Conservation (phyloP, 2,888 invertebrate genomes). For the Andrena haemorrhoa region DNA sequence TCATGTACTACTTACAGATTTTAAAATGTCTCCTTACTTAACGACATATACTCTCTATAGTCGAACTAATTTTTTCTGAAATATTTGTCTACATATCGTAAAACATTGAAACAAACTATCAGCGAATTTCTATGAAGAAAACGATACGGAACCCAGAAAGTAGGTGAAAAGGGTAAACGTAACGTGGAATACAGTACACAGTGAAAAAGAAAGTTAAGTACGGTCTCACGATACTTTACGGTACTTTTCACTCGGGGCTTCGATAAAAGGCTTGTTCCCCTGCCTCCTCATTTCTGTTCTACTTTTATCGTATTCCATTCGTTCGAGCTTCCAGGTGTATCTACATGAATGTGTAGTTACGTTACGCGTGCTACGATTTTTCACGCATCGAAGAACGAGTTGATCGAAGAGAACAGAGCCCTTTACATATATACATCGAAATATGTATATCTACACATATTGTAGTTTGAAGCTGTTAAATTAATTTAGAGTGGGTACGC, state of each 20-base stretch:
- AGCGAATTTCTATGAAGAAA: background rate
- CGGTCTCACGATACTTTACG: constrained; percentile 63
- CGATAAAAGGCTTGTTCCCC: constrained; percentile 25
- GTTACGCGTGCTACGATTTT: constrained; percentile 24
- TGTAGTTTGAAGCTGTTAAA: too few species aligned
- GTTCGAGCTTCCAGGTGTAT: constrained; percentile 4
- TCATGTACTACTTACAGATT: too few species aligned
- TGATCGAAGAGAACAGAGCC: constrained; percentile 37
- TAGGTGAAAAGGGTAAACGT: constrained; percentile 38
- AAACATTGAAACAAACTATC: too few species aligned
- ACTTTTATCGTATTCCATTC: background rate
- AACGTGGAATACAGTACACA: constrained; percentile 15
- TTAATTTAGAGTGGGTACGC: too few species aligned
- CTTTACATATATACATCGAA: background rate
- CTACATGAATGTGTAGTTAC: constrained; percentile 18
- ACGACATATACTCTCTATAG: too few species aligned
- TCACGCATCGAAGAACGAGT: constrained; percentile 37
- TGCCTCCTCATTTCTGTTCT: background rate
- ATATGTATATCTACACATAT: too few species aligned
- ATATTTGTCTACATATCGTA: too few species aligned
- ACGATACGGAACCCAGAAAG: constrained; percentile 26
- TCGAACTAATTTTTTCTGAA: too few species aligned
- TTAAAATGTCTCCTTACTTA: too few species aligned
- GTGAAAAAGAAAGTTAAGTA: constrained; percentile 57
- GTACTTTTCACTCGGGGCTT: constrained; percentile 62